Evolutionary conservation across 2,797 vertebrate species (phyloP).

Genomic region (Urocyon cinereoargenteus): DNA sequence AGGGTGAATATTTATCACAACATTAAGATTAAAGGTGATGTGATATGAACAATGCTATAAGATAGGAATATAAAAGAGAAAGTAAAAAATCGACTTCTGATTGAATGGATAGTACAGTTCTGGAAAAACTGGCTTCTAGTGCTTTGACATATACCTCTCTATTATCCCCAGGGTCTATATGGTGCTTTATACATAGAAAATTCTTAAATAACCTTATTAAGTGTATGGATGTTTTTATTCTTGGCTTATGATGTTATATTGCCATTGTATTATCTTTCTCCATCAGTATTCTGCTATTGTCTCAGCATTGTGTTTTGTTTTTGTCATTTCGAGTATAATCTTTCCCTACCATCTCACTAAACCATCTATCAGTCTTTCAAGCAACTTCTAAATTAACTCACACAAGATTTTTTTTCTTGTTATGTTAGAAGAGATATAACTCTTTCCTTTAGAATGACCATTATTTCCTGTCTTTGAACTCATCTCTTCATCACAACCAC

Average conservation of each 20-base stretch:
- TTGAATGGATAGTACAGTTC: not conserved
- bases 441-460: not conserved
- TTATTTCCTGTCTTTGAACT: not conserved
- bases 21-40: not conserved
- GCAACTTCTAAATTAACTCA: constrained; percentile 20
- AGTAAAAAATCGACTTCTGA: not conserved
- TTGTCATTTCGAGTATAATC: not conserved
- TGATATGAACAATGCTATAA: not conserved
- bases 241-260: not conserved
- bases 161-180: not conserved
- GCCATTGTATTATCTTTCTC: not conserved
- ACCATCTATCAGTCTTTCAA: not conserved
- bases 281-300: not conserved
- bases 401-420: not conserved
- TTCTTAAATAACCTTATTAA: not conserved
- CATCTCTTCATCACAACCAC: not conserved
- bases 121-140: not conserved
- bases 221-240: not conserved
- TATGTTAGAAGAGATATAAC: not conserved
- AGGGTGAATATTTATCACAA: not conserved
- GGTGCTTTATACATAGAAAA: not conserved
- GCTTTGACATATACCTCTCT: not conserved
- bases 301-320: not conserved
- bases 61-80: not conserved
- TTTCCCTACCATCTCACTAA: not conserved